phyloP scores from a whole-genome alignment of 2,888 invertebrate species.

The Patella caerulea region DNA sequence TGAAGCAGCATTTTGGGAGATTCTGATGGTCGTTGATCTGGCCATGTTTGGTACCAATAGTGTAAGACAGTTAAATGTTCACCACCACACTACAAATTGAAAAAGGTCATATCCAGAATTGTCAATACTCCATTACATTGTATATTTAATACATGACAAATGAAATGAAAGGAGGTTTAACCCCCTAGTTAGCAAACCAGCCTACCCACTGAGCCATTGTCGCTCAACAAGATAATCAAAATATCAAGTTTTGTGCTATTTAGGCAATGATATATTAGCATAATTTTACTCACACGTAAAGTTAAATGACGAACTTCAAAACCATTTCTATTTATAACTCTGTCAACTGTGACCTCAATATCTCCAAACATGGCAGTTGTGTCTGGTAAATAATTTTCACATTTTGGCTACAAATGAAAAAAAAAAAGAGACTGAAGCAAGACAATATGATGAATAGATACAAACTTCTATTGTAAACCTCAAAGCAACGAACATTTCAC shows the following conservation, averaged over 20 bases:
- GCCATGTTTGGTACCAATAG: constrained; percentile 95
- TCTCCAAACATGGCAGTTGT: constrained; percentile 71
- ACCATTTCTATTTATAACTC: constrained; percentile 74
- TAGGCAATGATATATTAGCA: background rate
- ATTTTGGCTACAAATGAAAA: constrained; percentile 81
- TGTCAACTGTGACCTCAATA: constrained; percentile 74
- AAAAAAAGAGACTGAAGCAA: background rate
- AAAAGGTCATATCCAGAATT: background rate
- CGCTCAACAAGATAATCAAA: no score
- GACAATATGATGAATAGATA: no score
- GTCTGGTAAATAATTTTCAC: constrained; percentile 88
- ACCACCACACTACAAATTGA: constrained; percentile 43
- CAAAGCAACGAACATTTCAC: background rate
- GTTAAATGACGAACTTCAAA: constrained; percentile 75
- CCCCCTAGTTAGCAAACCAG: no score
- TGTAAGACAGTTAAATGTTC: constrained; percentile 77
- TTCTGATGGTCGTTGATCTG: constrained; percentile 92
- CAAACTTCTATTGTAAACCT: no score
- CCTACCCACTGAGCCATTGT: no score
- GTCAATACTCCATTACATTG: background rate
- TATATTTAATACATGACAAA: background rate
- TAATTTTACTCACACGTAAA: constrained; percentile 72
- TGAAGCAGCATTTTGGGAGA: constrained; percentile 86
- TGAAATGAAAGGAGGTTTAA: no score
- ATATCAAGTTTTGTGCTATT: no score